Evolutionary conservation across 2,797 vertebrate genomes (phyloP).

Genomic region (Crocidura indochinensis): DNA sequence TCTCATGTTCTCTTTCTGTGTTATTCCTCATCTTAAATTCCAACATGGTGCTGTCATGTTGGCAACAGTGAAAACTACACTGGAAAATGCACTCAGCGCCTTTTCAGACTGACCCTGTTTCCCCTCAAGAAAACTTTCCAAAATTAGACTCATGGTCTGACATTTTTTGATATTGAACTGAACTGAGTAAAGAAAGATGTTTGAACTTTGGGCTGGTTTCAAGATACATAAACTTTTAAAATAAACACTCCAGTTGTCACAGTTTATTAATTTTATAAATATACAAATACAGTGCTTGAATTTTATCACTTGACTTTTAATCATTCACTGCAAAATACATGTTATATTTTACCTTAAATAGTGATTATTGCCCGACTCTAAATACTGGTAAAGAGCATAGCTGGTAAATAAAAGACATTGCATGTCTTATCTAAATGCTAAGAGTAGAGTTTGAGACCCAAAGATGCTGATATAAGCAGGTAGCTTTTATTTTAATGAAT

Average conservation of each 20-base stretch:
- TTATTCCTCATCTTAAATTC: slow-evolving; percentile 39
- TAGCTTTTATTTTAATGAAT: slow-evolving; percentile 62
- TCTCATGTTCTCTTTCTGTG: slow-evolving; percentile 29
- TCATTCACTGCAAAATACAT: slow-evolving; percentile 4
- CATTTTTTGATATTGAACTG: slow-evolving; percentile 66
- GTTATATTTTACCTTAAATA: slow-evolving; percentile 49
- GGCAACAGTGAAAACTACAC: neutral
- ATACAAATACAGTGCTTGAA: neutral
- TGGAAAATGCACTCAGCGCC: slow-evolving; percentile 4
- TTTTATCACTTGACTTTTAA: slow-evolving; percentile 40
- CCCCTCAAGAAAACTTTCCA: slow-evolving; percentile 17
- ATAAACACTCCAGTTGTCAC: neutral
- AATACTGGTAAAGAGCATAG: neutral
- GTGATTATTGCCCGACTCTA: neutral
- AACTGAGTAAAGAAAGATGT: slow-evolving; percentile 62
- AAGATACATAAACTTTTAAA: slow-evolving; percentile 1
- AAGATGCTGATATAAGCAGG: slow-evolving; percentile 29
- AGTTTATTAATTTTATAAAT: slow-evolving; percentile 59
- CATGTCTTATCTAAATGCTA: slow-evolving; percentile 60
- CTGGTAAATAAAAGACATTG: neutral
- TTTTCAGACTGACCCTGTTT: neutral
- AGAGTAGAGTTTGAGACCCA: slow-evolving; percentile 40
- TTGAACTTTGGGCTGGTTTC: slow-evolving; percentile 69
- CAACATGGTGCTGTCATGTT: neutral
- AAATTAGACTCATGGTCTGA: slow-evolving; percentile 48